Conservation (phyloP, 2,113 vertebrate species). For the Columbina picui region DNA sequence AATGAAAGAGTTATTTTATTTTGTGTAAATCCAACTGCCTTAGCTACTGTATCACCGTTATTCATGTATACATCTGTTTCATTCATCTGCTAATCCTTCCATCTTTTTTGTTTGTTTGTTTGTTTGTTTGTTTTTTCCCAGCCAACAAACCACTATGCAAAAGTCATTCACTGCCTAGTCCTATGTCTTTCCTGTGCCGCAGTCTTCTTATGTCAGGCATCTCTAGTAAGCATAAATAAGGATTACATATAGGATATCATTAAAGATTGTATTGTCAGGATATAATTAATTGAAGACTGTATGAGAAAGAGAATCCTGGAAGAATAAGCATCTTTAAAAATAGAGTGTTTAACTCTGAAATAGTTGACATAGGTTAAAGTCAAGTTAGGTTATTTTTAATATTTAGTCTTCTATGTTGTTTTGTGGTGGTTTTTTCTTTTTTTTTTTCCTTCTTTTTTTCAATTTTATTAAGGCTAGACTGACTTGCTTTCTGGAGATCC, state of each 20-base stretch:
- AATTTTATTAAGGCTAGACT: neutral
- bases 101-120: too few species aligned
- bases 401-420: neutral
- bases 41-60: neutral
- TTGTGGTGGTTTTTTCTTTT: neutral
- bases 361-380: neutral
- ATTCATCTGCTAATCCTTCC: neutral
- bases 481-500: neutral
- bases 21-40: neutral
- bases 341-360: neutral
- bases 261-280: neutral
- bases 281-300: neutral
- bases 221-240: neutral
- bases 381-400: neutral
- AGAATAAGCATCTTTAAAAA: neutral
- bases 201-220: neutral
- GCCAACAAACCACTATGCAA: neutral
- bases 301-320: neutral
- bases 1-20: neutral
- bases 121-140: too few species aligned
- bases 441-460: too few species aligned
- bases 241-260: neutral
- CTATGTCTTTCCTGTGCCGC: neutral
- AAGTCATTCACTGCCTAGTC: neutral
- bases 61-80: neutral